Conservation (phyloP, 2,888 invertebrate species). For the Trichogramma dendrolimi region DNA sequence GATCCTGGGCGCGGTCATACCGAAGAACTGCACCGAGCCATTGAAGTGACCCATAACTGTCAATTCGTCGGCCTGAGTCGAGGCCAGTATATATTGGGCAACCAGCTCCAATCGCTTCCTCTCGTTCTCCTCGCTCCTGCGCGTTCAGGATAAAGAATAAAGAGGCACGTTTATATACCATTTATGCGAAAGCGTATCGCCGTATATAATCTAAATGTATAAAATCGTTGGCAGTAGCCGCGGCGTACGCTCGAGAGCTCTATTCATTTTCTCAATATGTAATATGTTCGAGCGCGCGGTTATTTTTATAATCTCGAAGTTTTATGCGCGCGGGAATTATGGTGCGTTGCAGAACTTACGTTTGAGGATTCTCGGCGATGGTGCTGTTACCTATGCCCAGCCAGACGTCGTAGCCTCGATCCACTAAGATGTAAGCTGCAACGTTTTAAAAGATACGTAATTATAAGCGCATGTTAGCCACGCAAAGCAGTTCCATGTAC, state of each 20-base stretch:
- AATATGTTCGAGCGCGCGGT: not conserved
- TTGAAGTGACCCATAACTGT: slow-evolving; percentile 42
- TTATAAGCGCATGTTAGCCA: too few relatives aligned
- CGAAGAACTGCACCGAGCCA: slow-evolving; percentile 38
- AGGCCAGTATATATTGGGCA: slow-evolving; percentile 37
- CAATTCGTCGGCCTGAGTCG: slow-evolving; percentile 38
- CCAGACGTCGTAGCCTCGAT: slow-evolving; percentile 43
- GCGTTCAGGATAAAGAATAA: too few relatives aligned
- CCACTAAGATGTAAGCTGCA: slow-evolving; percentile 42
- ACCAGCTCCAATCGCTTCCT: slow-evolving; percentile 35
- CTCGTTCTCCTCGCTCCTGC: slow-evolving; percentile 37
- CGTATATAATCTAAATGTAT: too few relatives aligned
- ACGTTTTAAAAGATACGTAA: slow-evolving; percentile 4
- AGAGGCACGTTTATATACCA: too few relatives aligned
- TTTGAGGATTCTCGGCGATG: slow-evolving; percentile 28
- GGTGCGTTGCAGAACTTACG: slow-evolving; percentile 18
- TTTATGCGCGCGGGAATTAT: too few relatives aligned
- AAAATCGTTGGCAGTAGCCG: too few relatives aligned
- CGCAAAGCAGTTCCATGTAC: too few relatives aligned
- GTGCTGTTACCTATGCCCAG: slow-evolving; percentile 40
- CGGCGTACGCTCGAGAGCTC: too few relatives aligned
- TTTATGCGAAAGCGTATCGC: too few relatives aligned
- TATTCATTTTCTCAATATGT: not conserved
- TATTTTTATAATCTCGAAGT: too few relatives aligned
- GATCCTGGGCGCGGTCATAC: slow-evolving; percentile 32